phyloP scores from a whole-genome alignment of 2,888 invertebrate species.

The Prosapia bicincta region DNA sequence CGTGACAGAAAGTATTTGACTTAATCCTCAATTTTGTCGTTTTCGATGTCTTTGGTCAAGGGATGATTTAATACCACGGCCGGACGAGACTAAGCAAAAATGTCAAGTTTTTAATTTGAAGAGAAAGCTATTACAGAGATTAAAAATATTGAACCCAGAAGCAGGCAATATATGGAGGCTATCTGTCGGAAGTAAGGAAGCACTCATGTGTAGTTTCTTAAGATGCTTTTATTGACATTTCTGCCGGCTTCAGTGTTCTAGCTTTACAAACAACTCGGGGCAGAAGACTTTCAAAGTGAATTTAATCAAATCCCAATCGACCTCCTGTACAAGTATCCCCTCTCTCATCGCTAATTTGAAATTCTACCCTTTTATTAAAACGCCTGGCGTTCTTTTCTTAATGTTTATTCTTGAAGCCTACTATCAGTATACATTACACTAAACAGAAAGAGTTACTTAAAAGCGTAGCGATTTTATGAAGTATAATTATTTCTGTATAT shows the following conservation, averaged over 20 bases:
- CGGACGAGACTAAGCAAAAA: no score
- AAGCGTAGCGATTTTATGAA: no score
- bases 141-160: not conserved
- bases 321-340: not conserved
- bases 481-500: no score
- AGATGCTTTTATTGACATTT: not conserved
- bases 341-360: not conserved
- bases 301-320: not conserved
- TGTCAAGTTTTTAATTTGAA: no score
- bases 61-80: no score
- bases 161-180: not conserved
- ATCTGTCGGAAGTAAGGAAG: not conserved
- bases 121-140: not conserved
- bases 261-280: not conserved
- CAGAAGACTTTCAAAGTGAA: not conserved
- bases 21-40: no score
- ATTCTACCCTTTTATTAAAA: not conserved
- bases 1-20: no score
- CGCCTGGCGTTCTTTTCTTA: not conserved
- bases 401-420: not conserved
- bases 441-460: no score
- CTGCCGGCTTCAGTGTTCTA: not conserved
- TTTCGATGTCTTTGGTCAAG: no score
- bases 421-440: not conserved
- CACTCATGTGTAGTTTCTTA: not conserved